Evolutionary conservation across 2,113 vertebrate genomes (phyloP).

Genomic region (Pituophis catenifer): DNA sequence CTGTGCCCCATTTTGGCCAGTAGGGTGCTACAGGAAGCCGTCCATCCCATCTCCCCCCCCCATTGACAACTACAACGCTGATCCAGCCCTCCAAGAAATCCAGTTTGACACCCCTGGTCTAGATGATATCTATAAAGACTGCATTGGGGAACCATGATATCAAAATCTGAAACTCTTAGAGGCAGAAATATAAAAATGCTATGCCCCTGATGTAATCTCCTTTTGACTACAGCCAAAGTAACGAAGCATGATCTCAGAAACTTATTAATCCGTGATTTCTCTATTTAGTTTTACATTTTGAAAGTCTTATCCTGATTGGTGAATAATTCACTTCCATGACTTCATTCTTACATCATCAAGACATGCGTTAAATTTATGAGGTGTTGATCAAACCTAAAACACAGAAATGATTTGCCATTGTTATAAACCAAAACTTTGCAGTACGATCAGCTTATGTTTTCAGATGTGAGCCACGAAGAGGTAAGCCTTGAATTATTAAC

Average conservation of each 20-base stretch:
- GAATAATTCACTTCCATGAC: not conserved
- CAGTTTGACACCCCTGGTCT: too few species aligned
- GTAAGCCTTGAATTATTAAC: not conserved
- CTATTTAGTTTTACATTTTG: not conserved
- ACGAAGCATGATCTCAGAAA: too few species aligned
- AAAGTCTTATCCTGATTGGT: not conserved
- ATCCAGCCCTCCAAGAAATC: too few species aligned
- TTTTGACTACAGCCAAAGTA: not conserved
- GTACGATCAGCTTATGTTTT: not conserved
- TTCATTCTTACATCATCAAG: not conserved
- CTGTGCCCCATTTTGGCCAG: too few species aligned
- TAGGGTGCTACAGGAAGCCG: too few species aligned
- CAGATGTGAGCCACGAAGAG: not conserved
- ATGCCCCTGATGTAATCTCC: not conserved
- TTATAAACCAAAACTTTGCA: not conserved
- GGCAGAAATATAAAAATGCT: not conserved
- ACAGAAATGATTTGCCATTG: not conserved
- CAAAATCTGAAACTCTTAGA: not conserved
- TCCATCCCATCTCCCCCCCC: too few species aligned
- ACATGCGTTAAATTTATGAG: not conserved
- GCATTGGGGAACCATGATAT: not conserved
- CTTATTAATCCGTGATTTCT: not conserved
- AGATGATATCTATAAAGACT: not conserved
- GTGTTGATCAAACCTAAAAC: not conserved
- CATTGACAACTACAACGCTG: too few species aligned